Base-by-base conservation (phyloP, 53 echinoderm and acorn worm species). In the Stichopus horrens region DNA sequence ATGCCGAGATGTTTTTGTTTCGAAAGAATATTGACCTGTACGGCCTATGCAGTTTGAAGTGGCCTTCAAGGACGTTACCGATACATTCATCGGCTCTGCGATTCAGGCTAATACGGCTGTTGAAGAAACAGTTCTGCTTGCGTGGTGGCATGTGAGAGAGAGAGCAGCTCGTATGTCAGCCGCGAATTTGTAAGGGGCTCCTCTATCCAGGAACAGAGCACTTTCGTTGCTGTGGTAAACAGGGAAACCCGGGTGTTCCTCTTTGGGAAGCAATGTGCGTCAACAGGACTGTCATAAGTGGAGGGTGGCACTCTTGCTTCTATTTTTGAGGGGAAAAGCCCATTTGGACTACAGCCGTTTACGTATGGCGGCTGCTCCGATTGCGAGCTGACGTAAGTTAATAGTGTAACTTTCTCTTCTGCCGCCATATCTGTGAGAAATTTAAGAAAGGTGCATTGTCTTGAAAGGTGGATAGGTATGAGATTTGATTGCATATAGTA, bases 21-120 rank as follows among this genome's bases (percentile, higher is more conserved):
- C 55, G 53, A 54, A 8, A 78, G 78, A 78, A 78, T 54, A n/a
- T 78, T 78, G 78, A 78, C 78, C 78, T 78, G 4, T 9, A 5
- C 13, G 23, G 37, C 51, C 53, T 76, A 51, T 23, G 63, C 63
- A 63, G 63, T 10, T 7, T 52, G 53, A 53, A 78, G 78, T 78
- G 78, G 78, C 9, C 78, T 78, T 78, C 53, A 53, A 78, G 78
- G 55, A 78, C n/a, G 78, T 52, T 78, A 78, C 53, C n/a, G 52
- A 78, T 78, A 78, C 55, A 53, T 78, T 37, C 53, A 54, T 16
- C 78, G n/a, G 55, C 4, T 78, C 16, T 37, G 55, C n/a, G 55
- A 37, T 37, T 37, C 37, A 37, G 37, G 37, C 37, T 37, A 37
- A 1, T 37, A n/a, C 14, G 55, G 78, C 78, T 78, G 78, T 78